Percentiles rank a stretch among this genome's conserved stretches.
Evolutionary conservation across 2,797 vertebrate species (phyloP).

Genomic region (Anguilla marmorata): DNA sequence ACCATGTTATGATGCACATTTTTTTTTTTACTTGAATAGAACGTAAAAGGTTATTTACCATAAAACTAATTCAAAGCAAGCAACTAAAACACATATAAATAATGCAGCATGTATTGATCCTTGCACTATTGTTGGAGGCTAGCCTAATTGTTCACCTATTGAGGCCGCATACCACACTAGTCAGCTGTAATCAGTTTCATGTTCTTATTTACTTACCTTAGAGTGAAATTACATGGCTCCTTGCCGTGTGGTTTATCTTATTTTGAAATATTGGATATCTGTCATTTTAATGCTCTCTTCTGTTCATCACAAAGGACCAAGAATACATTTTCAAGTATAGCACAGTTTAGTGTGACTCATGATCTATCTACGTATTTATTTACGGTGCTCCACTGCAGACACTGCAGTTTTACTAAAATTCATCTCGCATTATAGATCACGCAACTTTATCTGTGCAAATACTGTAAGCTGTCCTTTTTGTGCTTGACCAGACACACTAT

Average conservation of each 20-base stretch:
- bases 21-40: not conserved
- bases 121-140: not conserved
- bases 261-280: constrained; percentile 7
- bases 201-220: not conserved
- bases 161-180: no score
- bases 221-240: not conserved
- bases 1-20: not conserved
- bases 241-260: not conserved
- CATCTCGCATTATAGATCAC: not conserved
- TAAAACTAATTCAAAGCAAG: not conserved
- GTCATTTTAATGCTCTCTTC: not conserved
- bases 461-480: not conserved
- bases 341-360: not conserved
- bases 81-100: not conserved
- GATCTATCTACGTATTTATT: not conserved
- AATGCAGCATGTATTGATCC: constrained; percentile 12
- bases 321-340: not conserved
- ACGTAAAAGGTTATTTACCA: not conserved
- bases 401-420: not conserved
- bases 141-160: not conserved
- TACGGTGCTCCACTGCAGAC: not conserved
- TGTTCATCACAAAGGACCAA: not conserved
- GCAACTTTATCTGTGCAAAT: not conserved
- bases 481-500: not conserved
- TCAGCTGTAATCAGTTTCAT: constrained; percentile 7